A percentile compares a stretch with the other conserved stretches of the same genome.
Conservation (phyloP, 2,888 invertebrate genomes). For the Molorchus minor region DNA sequence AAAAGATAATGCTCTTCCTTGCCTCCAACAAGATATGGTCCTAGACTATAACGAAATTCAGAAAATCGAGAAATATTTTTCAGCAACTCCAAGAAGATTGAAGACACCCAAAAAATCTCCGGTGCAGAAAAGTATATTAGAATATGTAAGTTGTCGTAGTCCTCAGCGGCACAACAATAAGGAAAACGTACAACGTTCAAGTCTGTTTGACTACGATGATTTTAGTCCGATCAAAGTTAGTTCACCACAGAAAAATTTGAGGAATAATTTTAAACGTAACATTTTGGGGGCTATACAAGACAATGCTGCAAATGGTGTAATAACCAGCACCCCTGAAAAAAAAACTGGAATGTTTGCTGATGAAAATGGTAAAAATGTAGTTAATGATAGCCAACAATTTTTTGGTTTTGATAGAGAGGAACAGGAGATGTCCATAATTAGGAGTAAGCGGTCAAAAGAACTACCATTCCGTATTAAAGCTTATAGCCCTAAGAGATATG, state of each 20-base stretch:
- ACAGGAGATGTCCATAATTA: neutral
- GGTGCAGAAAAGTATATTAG: neutral
- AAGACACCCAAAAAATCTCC: neutral
- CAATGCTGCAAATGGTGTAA: neutral
- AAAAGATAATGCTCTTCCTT: slow-evolving; percentile 32
- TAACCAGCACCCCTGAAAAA: neutral
- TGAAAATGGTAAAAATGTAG: neutral
- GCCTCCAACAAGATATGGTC: slow-evolving; percentile 33
- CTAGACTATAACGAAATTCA: slow-evolving; percentile 29
- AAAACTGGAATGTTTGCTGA: neutral
- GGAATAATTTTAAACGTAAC: neutral
- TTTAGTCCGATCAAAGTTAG: slow-evolving; percentile 1
- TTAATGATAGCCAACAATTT: neutral
- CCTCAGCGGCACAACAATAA: neutral
- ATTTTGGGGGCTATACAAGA: neutral
- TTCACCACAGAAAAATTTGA: neutral
- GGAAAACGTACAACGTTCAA: slow-evolving; percentile 4
- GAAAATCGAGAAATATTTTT: slow-evolving; percentile 14
- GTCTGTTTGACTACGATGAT: slow-evolving; percentile 9
- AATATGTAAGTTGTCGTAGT: neutral
- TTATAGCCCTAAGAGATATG: neutral
- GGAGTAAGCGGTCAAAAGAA: neutral
- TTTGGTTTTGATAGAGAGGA: slow-evolving; percentile 1
- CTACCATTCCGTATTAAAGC: neutral
- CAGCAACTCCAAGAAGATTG: neutral